These are phyloP conservation scores for Seriola rivoliana DNA, from an alignment of 2,113 vertebrate species.

Conservation along the genomic window DNA sequence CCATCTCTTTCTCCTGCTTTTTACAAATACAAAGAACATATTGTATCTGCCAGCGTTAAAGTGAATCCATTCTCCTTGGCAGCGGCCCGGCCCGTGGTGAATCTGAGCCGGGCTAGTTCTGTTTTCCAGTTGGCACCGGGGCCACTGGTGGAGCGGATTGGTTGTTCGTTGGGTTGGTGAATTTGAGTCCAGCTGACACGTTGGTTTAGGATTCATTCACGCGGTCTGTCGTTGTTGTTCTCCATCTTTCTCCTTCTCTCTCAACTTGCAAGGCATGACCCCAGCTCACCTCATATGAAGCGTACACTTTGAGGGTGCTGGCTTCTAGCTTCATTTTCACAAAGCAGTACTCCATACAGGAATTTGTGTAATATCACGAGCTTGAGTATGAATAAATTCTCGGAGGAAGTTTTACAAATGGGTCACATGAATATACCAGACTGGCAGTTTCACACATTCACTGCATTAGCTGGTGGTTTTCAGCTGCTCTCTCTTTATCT, in stretches of 20 bases:
- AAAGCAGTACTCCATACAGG: not conserved
- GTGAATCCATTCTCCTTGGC: conserved; percentile 76
- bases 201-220: conserved; percentile 71
- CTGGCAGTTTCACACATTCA: conserved; percentile 50
- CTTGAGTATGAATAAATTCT: not conserved
- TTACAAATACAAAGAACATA: conserved; percentile 76
- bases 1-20: conserved; percentile 62
- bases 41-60: conserved; percentile 75
- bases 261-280: conserved; percentile 32
- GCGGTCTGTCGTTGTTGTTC: conserved; percentile 48
- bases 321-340: not conserved
- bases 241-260: conserved; percentile 22
- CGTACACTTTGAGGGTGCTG: not conserved
- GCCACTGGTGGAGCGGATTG: conserved; percentile 50
- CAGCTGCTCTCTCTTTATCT: conserved; percentile 29
- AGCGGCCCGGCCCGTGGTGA: conserved; percentile 53
- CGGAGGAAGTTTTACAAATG: not conserved
- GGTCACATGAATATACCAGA: conserved; percentile 26
- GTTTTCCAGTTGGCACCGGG: conserved; percentile 71
- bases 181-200: conserved; percentile 68
- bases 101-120: conserved; percentile 61
- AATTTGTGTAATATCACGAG: not conserved
- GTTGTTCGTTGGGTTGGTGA: conserved; percentile 57
- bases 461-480: conserved; percentile 49
- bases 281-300: conserved; percentile 38